Evolutionary conservation across 1,140 invertebrate genomes (phyloP).

Genomic region (Drosophila rhopaloa): DNA sequence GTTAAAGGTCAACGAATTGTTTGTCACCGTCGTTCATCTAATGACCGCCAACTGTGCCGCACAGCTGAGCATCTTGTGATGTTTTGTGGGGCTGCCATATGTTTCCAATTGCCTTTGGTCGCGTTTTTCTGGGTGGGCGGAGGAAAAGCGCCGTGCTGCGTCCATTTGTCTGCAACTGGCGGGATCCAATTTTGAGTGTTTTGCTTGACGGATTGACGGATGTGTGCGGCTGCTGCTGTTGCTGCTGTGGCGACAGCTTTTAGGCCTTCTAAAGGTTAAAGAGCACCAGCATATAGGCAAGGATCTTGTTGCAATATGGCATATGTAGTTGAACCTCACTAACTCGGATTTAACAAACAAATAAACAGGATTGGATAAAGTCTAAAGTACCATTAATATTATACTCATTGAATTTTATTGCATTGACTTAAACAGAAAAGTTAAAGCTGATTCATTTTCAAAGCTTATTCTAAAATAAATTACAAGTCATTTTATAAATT

Average conservation of each 20-base stretch:
- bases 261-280: constrained; percentile 29
- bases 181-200: constrained; percentile 50
- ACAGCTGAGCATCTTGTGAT: constrained; percentile 65
- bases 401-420: no score
- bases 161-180: constrained; percentile 72
- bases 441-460: no score
- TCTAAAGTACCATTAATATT: no score
- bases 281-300: background rate
- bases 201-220: constrained; percentile 54
- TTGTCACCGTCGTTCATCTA: constrained; percentile 61
- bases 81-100: constrained; percentile 52
- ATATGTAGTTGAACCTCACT: background rate
- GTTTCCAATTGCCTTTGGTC: constrained; percentile 55
- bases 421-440: no score
- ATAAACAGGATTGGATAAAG: no score
- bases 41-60: constrained; percentile 78
- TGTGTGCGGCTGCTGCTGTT: constrained; percentile 32
- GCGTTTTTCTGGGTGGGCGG: background rate
- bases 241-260: constrained; percentile 19
- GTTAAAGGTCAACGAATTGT: constrained; percentile 73
- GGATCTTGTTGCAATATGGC: constrained; percentile 11
- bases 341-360: background rate
- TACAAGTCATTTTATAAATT: no score
- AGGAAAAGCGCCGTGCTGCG: constrained; percentile 57
- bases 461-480: no score